phyloP scores from a whole-genome alignment of 2,888 invertebrate species.

The Psylliodes chrysocephalus region DNA sequence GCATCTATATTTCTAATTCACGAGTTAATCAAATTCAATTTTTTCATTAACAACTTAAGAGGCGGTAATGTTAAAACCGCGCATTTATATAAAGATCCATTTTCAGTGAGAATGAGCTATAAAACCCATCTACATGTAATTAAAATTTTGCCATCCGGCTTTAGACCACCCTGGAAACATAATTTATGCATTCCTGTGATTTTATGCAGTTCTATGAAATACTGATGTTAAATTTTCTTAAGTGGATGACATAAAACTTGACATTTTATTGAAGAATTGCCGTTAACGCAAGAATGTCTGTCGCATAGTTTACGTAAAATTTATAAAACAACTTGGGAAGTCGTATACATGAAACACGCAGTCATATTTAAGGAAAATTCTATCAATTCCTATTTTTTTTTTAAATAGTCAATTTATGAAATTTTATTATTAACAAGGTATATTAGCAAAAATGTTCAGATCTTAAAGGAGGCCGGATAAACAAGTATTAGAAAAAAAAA shows the following conservation, averaged over 20 bases:
- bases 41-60: conserved; percentile 4
- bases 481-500: too few relatives aligned
- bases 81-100: conserved; percentile 37
- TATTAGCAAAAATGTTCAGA: too few relatives aligned
- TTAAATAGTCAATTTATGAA: too few relatives aligned
- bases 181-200: conserved; percentile 37
- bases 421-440: too few relatives aligned
- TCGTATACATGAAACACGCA: neutral
- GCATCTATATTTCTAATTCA: too few relatives aligned
- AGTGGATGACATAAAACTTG: conserved; percentile 18
- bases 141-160: conserved; percentile 48
- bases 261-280: conserved; percentile 2
- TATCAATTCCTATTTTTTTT: too few relatives aligned
- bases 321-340: neutral
- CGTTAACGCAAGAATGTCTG: conserved; percentile 2
- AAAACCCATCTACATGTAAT: conserved; percentile 46
- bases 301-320: neutral
- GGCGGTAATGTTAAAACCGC: neutral
- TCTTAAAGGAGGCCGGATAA: too few relatives aligned
- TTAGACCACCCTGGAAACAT: conserved; percentile 39
- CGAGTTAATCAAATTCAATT: neutral
- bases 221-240: conserved; percentile 24
- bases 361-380: too few relatives aligned
- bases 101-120: conserved; percentile 40
- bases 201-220: conserved; percentile 32